Base-by-base conservation (phyloP, 2,888 invertebrate species). In the Panopea generosa region DNA sequence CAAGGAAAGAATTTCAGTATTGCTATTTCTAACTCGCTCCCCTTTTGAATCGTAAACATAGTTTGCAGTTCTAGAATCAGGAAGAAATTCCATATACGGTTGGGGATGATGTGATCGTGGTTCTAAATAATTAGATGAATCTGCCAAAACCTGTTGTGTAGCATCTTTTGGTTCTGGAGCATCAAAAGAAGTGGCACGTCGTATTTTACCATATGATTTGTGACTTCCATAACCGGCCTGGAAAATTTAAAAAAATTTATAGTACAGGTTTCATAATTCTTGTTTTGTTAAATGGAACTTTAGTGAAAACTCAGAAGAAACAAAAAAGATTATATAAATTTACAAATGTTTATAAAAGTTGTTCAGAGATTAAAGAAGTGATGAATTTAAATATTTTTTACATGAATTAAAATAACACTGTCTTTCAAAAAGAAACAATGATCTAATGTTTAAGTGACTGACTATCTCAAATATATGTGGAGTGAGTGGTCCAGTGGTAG, bases 181-280 rank as follows among this genome's bases (percentile, higher is more conserved):
- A 66, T 84, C 85, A 77, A 85, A 85, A 52, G 85, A 85, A 40
- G 85, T 85, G 14, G 82, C 84, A 57, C 80, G 59, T 18, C 80
- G 82, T 53, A 85, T 84, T 50, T 75, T 77, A n/a, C 83, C 82
- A 59, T 85, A 83, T 45, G 66, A 66, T 45, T 62, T 81, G 47
- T 77, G 77, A 33, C 69, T 65, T n/a, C 77, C 74, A 47, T 81
- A 77, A 33, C 69, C 62, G 49, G 20, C 59, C 81, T 81, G 69
- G 40, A 77, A 76, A 29, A 11, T 33, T 33, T 33, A 33, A 33
- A 33, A 11, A 33, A 33, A 33, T n/a, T n/a, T n/a, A n/a, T n/a
- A n/a, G n/a, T n/a, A n/a, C n/a, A n/a, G n/a, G n/a, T n/a, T n/a
- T n/a, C n/a, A n/a, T n/a, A n/a, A n/a, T n/a, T n/a, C n/a, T n/a